Percentiles rank a stretch among this genome's conserved stretches.
These are phyloP conservation scores for Anticlea derivata DNA, from an alignment of 2,888 invertebrate species.

Conservation along the genomic window DNA sequence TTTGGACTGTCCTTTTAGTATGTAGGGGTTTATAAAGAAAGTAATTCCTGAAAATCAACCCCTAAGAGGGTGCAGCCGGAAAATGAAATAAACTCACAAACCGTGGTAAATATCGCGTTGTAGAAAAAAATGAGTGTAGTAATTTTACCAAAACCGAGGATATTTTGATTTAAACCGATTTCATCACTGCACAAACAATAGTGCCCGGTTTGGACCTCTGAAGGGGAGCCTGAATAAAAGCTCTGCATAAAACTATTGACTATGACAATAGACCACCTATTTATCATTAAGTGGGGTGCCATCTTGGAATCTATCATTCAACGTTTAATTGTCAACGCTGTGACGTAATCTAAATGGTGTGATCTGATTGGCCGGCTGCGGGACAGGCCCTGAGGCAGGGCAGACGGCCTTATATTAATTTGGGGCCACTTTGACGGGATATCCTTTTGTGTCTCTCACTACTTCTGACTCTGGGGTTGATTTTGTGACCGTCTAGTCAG, in stretches of 20 bases:
- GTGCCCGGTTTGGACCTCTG: not conserved
- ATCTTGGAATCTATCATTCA: conserved; percentile 70
- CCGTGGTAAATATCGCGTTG: too few species aligned
- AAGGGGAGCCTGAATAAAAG: not conserved
- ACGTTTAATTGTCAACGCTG: conserved; percentile 54
- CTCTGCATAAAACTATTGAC: conserved; percentile 21
- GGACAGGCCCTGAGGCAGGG: conserved; percentile 1
- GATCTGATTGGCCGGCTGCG: conserved; percentile 55
- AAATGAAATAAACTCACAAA: too few species aligned
- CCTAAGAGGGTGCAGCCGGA: too few species aligned
- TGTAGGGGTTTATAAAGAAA: too few species aligned
- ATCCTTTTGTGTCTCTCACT: conserved; percentile 66
- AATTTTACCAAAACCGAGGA: too few species aligned
- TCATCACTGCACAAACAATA: too few species aligned
- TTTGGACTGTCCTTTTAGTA: too few species aligned
- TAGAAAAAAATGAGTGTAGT: too few species aligned
- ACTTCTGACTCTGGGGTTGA: conserved; percentile 72
- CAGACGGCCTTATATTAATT: conserved; percentile 47
- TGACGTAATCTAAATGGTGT: conserved; percentile 46
- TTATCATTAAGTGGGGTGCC: conserved; percentile 56
- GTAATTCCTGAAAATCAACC: too few species aligned
- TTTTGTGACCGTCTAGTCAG: conserved; percentile 72
- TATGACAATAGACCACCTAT: conserved; percentile 32
- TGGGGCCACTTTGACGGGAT: conserved; percentile 77
- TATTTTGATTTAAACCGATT: too few species aligned